Evolutionary conservation across 2,113 vertebrate genomes (phyloP).

Genomic region (Picathartes gymnocephalus): DNA sequence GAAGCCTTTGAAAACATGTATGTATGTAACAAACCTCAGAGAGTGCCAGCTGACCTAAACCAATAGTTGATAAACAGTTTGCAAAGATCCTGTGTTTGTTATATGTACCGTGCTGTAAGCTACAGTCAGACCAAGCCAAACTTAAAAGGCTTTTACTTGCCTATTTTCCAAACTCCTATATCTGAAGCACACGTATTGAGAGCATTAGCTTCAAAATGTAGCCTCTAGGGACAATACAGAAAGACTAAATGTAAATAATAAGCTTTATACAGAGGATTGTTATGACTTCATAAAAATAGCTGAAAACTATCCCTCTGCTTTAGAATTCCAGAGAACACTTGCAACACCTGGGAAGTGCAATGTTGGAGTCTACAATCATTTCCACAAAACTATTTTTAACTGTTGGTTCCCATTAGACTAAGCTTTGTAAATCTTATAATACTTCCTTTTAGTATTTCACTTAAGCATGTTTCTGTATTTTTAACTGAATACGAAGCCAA

Average conservation of each 20-base stretch:
- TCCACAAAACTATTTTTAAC: neutral
- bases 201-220: neutral
- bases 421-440: neutral
- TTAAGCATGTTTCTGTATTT: neutral
- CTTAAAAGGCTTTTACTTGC: neutral
- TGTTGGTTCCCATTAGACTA: neutral
- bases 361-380: neutral
- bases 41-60: neutral
- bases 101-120: neutral
- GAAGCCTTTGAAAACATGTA: neutral
- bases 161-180: neutral
- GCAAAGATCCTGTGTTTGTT: neutral
- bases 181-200: neutral
- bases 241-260: neutral
- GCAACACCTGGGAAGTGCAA: neutral
- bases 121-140: neutral
- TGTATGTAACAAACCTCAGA: neutral
- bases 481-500: neutral
- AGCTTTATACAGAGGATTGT: neutral
- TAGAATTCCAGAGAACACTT: neutral
- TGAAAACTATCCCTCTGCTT: neutral
- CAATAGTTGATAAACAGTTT: neutral
- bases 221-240: neutral
- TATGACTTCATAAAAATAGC: neutral
- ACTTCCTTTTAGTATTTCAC: neutral